Evolutionary conservation across 2,113 vertebrate genomes (phyloP).

Genomic region (Odobenus rosmarus): DNA sequence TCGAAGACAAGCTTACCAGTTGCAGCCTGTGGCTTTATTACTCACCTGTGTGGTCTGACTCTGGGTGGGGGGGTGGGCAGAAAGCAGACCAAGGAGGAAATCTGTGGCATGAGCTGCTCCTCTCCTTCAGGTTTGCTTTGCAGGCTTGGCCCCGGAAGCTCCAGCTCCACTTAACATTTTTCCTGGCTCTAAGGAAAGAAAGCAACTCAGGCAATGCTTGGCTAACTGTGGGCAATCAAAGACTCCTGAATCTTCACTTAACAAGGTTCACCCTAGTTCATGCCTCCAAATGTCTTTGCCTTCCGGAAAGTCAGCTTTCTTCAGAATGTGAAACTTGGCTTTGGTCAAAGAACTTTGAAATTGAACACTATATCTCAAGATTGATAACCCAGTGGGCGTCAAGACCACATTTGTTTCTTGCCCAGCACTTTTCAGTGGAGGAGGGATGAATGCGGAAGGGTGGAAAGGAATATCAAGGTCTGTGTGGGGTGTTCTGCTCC

Average conservation of each 20-base stretch:
- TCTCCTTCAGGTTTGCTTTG: background rate
- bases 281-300: background rate
- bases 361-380: background rate
- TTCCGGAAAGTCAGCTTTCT: slow-evolving; percentile 13
- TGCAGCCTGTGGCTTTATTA: background rate
- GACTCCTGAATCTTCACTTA: background rate
- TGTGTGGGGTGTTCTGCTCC: too few species aligned
- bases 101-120: too few species aligned
- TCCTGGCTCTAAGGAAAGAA: background rate
- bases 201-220: background rate
- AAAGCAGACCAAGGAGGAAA: background rate
- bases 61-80: background rate
- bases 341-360: slow-evolving; percentile 53
- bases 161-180: background rate
- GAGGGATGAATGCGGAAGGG: background rate
- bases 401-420: slow-evolving; percentile 42
- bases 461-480: background rate
- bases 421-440: background rate
- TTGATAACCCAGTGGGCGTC: background rate
- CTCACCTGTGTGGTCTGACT: background rate
- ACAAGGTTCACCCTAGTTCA: background rate
- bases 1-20: background rate
- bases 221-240: background rate
- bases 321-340: slow-evolving; percentile 43
- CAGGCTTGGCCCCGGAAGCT: accelerated